Conservation (phyloP, 2,888 invertebrate genomes). For the Cynaeus angustus region DNA sequence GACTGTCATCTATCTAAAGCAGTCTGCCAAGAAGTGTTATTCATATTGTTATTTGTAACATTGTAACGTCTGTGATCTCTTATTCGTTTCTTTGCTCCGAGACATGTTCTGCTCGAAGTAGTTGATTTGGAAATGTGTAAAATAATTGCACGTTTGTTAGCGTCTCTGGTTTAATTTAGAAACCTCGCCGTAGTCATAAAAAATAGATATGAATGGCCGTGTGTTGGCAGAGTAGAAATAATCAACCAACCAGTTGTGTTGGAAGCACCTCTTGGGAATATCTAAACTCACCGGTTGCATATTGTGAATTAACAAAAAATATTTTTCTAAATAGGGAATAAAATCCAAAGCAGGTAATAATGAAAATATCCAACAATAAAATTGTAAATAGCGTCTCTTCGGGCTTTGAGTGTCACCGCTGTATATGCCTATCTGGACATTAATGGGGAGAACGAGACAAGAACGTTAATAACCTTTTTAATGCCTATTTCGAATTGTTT, state of each 20-base stretch:
- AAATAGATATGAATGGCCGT: slow-evolving; percentile 28
- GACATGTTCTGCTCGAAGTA: slow-evolving; percentile 24
- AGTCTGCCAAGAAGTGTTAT: slow-evolving; percentile 44
- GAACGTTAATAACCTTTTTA: slow-evolving; percentile 67
- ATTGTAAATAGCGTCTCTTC: slow-evolving; percentile 66
- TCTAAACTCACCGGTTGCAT: slow-evolving; percentile 28
- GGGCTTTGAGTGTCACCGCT: slow-evolving; percentile 68
- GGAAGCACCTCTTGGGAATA: slow-evolving; percentile 11
- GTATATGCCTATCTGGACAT: slow-evolving; percentile 66
- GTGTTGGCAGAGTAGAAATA: neutral
- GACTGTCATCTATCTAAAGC: slow-evolving; percentile 53
- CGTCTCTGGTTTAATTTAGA: slow-evolving; percentile 33
- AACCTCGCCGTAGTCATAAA: neutral
- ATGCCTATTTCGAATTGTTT: slow-evolving; percentile 63
- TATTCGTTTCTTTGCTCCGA: slow-evolving; percentile 4
- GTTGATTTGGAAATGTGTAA: slow-evolving; percentile 31
- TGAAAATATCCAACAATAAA: slow-evolving; percentile 70
- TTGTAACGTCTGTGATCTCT: slow-evolving; percentile 11
- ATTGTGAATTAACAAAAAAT: slow-evolving; percentile 41
- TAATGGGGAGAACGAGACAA: slow-evolving; percentile 67
- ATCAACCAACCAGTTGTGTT: neutral
- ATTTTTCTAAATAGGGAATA: slow-evolving; percentile 61
- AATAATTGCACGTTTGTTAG: slow-evolving; percentile 44
- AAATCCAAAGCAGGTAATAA: slow-evolving; percentile 67
- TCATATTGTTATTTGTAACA: slow-evolving; percentile 40